phyloP scores from a whole-genome alignment of 2,797 vertebrate species.

The Botia almorhae region DNA sequence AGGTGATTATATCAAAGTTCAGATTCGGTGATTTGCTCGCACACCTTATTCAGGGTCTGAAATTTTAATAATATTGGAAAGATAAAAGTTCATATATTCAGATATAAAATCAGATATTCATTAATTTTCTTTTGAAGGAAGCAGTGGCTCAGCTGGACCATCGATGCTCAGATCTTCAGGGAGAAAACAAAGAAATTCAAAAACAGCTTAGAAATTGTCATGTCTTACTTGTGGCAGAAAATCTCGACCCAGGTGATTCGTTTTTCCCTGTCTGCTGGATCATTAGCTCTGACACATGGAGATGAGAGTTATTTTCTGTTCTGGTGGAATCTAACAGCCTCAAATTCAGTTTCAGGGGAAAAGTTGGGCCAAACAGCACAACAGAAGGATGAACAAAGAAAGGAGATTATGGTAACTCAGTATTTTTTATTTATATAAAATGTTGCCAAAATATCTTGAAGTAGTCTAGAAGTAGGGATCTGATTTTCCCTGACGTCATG shows the following conservation, averaged over 20 bases:
- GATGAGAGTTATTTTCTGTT: neutral
- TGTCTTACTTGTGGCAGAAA: constrained; percentile 68
- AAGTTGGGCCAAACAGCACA: constrained; percentile 64
- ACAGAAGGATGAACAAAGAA: constrained; percentile 70
- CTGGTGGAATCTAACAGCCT: neutral
- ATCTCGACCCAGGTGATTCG: constrained; percentile 75
- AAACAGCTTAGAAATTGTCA: constrained; percentile 75
- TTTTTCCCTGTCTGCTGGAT: neutral
- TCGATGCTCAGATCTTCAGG: constrained; percentile 69
- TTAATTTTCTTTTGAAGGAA: constrained; percentile 31
- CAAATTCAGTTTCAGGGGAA: constrained; percentile 73
- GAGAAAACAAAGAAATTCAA: constrained; percentile 70
- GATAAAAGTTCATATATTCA: too few relatives aligned
- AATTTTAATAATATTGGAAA: neutral
- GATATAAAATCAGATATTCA: neutral
- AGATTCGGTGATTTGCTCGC: neutral
- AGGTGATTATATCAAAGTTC: constrained; percentile 34
- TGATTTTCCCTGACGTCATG: too few relatives aligned
- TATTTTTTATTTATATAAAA: constrained; percentile 21
- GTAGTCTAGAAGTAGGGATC: too few relatives aligned
- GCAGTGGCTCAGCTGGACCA: constrained; percentile 40
- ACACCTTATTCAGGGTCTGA: neutral
- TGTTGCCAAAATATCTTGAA: too few relatives aligned
- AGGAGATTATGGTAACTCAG: constrained; percentile 73
- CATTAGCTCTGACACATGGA: neutral